These are phyloP conservation scores for Reinhardtius hippoglossoides DNA, from an alignment of 2,113 vertebrate genomes.

Conservation along the genomic window DNA sequence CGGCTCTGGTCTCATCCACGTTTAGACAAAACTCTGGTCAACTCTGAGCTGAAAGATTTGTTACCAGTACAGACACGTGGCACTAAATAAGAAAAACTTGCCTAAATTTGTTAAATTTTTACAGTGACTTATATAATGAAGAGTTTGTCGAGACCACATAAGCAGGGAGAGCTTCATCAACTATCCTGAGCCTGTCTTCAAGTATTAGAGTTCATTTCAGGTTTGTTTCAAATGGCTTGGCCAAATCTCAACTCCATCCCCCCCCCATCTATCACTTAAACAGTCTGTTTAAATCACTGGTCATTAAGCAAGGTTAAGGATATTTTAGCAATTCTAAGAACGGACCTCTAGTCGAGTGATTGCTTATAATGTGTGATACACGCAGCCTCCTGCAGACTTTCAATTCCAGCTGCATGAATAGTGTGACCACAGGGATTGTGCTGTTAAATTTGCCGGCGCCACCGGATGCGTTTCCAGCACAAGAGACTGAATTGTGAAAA, in stretches of 20 bases:
- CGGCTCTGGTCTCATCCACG: neutral
- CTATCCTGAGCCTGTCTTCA: too few relatives aligned
- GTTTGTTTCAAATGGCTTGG: neutral
- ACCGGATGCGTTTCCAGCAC: conserved; percentile 29
- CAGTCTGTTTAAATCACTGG: conserved; percentile 29
- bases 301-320: conserved; percentile 27
- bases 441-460: conserved; percentile 20
- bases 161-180: too few relatives aligned
- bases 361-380: conserved; percentile 36
- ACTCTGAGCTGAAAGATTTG: too few relatives aligned
- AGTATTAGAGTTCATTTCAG: neutral
- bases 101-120: too few relatives aligned
- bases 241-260: neutral
- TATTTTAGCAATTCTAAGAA: conserved; percentile 45
- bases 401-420: too few relatives aligned
- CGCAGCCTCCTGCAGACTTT: too few relatives aligned
- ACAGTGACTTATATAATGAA: too few relatives aligned
- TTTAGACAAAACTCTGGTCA: too few relatives aligned
- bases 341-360: conserved; percentile 18
- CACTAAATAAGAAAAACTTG: too few relatives aligned
- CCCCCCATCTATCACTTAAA: neutral
- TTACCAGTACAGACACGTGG: too few relatives aligned
- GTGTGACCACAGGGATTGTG: conserved; percentile 21
- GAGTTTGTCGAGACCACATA: too few relatives aligned
- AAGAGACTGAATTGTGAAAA: conserved; percentile 40